Base-by-base conservation (phyloP, 2,113 vertebrate species). In the Phyllostomus hastatus region DNA sequence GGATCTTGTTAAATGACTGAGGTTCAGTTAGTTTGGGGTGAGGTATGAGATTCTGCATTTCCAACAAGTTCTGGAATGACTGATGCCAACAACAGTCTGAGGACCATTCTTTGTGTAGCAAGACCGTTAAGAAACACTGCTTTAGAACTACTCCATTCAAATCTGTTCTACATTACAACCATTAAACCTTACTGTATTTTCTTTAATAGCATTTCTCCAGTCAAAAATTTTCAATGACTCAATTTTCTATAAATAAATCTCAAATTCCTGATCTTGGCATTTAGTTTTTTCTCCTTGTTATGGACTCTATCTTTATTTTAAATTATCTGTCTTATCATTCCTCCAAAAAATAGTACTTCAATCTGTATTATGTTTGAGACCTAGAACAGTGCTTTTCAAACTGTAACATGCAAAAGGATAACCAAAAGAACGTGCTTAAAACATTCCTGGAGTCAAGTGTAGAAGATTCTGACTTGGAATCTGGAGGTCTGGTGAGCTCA, bases 231-330 rank as follows among this genome's bases (percentile, higher is more conserved):
- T 84, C 50, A 91, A n/a, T 85, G 59, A 11, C 38, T 93, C 38
- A 70, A 69, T 81, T 91, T 88, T 95, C 83, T 78, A 59, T 24
- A 94, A 83, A 90, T 26, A 88, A 84, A 46, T 41, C 2, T 28
- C 15, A 38, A 89, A 88, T 85, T n/a, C 5, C 70, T 82, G 41
- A 54, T 10, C 4, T 61, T 64, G 10, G 33, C 24, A 92, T 78
- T 92, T 90, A 79, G n/a, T 67, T 78, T 46, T 33, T 92, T 90
- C 48, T 79, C 33, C 43, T 79, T 92, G 66, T 11, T 80, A 87
- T 50, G 70, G 10, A 24, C 11, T 94, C 57, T 94, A 59, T 41
- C 48, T 90, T 92, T n/a, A 38, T 92, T 94, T 92, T 90, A 96
- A 85, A 31, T 57, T 17, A 91, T 84, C 46, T 92, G 17, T 91